Percentiles rank a stretch among this genome's conserved stretches.
These are phyloP conservation scores for Rhaphigaster nebulosa DNA, from an alignment of 2,888 invertebrate genomes.

Conservation along the genomic window DNA sequence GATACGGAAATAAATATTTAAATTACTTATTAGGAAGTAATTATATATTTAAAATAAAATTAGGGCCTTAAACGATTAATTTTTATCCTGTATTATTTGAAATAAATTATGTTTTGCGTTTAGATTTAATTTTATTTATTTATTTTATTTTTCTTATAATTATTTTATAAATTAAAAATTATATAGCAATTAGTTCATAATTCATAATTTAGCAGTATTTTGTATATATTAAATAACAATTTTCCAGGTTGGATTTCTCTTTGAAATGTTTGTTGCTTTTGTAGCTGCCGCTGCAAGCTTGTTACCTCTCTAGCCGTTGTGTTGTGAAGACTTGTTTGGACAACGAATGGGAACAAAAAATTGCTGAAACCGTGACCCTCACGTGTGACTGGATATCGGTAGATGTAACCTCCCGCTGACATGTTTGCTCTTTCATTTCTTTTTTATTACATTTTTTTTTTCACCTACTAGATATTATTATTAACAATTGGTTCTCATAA, in stretches of 20 bases:
- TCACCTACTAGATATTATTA: neutral
- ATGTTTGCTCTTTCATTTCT: neutral
- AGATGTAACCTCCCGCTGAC: neutral
- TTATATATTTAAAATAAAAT: neutral
- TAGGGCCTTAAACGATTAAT: neutral
- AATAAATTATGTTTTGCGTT: too few relatives aligned
- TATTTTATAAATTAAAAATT: too few relatives aligned
- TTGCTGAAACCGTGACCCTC: neutral
- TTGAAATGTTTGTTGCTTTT: neutral
- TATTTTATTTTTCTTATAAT: too few relatives aligned
- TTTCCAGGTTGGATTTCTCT: neutral
- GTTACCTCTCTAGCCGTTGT: neutral
- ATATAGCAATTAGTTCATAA: too few relatives aligned
- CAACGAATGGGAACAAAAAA: conserved; percentile 28
- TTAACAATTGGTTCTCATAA: neutral
- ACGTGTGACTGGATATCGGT: neutral
- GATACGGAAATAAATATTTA: neutral
- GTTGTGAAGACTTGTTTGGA: conserved; percentile 28
- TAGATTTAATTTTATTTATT: too few relatives aligned
- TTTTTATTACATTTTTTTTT: neutral
- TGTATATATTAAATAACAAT: too few relatives aligned
- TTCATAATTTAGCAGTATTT: too few relatives aligned
- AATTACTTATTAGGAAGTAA: neutral
- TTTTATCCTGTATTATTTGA: neutral
- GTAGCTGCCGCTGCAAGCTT: neutral